phyloP scores from a whole-genome alignment of 2,113 vertebrate species.

The Triplophysa dalaica region DNA sequence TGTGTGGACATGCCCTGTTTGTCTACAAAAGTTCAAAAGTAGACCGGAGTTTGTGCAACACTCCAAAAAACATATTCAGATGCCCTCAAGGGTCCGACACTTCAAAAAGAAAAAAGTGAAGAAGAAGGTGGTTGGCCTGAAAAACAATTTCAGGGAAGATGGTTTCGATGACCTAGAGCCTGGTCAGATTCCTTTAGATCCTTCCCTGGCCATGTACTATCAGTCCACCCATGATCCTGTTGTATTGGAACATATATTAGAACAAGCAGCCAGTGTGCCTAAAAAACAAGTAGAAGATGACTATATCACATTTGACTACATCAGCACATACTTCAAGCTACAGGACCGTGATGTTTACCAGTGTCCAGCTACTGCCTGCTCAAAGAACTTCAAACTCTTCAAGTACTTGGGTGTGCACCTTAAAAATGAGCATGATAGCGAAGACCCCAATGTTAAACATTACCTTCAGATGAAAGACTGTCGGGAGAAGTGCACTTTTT shows the following conservation, averaged over 20 bases:
- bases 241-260: conserved; percentile 69
- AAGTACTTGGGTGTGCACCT: conserved; percentile 94
- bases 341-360: conserved; percentile 92
- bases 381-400: conserved; percentile 89
- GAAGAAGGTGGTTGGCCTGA: conserved; percentile 58
- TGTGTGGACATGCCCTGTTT: conserved; percentile 87
- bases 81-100: conserved; percentile 73
- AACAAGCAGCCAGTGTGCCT: conserved; percentile 66
- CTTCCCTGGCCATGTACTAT: conserved; percentile 73
- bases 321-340: conserved; percentile 80
- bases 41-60: conserved; percentile 88
- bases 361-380: conserved; percentile 89
- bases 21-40: conserved; percentile 84
- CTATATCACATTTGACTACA: conserved; percentile 86
- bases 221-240: conserved; percentile 77
- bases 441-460: conserved; percentile 89
- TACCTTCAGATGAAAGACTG: conserved; percentile 91
- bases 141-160: conserved; percentile 68
- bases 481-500: conserved; percentile 91
- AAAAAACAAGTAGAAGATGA: conserved; percentile 67
- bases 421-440: conserved; percentile 86
- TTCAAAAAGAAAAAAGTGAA: conserved; percentile 77
- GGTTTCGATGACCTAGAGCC: conserved; percentile 67
- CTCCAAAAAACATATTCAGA: conserved; percentile 85
- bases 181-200: conserved; percentile 70